Conservation (phyloP, 2,888 invertebrate species). For the Acanthosepion pharaonis region DNA sequence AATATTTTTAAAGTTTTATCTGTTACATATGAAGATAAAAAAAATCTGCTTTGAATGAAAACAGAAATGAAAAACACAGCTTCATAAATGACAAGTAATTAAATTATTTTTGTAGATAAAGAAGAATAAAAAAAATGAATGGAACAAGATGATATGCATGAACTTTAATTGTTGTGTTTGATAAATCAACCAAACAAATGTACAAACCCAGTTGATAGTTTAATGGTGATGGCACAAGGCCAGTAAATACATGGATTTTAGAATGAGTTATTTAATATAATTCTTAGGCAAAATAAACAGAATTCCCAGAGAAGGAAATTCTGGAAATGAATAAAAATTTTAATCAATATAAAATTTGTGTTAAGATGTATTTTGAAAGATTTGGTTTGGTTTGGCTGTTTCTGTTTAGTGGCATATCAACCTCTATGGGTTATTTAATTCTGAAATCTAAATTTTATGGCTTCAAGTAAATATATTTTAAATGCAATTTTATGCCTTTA, state of each 20-base stretch:
- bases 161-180: neutral
- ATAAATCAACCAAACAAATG: neutral
- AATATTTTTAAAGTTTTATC: neutral
- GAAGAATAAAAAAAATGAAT: no score
- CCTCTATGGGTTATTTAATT: no score
- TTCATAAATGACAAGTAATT: neutral
- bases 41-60: neutral
- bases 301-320: no score
- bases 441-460: no score
- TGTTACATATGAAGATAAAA: neutral
- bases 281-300: no score
- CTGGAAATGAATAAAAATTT: no score
- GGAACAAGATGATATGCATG: neutral
- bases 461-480: no score
- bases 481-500: no score
- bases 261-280: neutral
- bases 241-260: neutral
- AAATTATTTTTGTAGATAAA: neutral
- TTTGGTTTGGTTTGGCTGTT: no score
- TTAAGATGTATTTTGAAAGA: no score
- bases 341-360: no score
- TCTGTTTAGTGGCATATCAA: no score
- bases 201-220: neutral
- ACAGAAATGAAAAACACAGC: slow-evolving; percentile 4
- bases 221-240: neutral